Conservation (phyloP, 1,140 invertebrate genomes). For the Tetragnatha versicolor region DNA sequence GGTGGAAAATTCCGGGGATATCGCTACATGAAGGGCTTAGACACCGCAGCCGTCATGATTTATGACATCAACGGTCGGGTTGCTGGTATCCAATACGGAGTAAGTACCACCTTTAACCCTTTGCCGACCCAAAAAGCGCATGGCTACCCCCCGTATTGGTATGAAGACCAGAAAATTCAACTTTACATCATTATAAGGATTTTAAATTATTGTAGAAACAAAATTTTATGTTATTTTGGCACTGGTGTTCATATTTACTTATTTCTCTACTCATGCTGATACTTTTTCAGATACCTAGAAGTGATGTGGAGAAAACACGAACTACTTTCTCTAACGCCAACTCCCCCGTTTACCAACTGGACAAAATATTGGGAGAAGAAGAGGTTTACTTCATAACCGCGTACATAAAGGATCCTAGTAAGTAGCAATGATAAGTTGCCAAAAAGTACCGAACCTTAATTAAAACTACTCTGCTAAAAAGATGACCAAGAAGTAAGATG, state of each 20-base stretch:
- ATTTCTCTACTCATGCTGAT: too few species aligned
- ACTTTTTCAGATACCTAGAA: conserved; percentile 33
- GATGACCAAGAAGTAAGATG: too few species aligned
- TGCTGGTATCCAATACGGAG: conserved; percentile 62
- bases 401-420: conserved; percentile 48
- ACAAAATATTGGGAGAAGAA: conserved; percentile 35
- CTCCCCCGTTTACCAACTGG: conserved; percentile 28
- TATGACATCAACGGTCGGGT: conserved; percentile 63
- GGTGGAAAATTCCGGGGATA: conserved; percentile 59
- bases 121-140: too few species aligned
- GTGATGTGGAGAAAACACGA: conserved; percentile 29
- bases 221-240: background rate
- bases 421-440: too few species aligned
- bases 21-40: conserved; percentile 61
- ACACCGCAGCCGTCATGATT: conserved; percentile 60
- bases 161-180: too few species aligned
- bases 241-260: background rate
- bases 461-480: too few species aligned
- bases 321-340: background rate
- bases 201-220: background rate
- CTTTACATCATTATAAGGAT: too few species aligned
- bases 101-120: conserved; percentile 55
- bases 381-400: conserved; percentile 37
- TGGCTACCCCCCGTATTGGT: too few species aligned
- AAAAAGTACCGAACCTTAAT: background rate